Conservation (phyloP, 2,797 vertebrate species). For the Xiphophorus birchmanni region DNA sequence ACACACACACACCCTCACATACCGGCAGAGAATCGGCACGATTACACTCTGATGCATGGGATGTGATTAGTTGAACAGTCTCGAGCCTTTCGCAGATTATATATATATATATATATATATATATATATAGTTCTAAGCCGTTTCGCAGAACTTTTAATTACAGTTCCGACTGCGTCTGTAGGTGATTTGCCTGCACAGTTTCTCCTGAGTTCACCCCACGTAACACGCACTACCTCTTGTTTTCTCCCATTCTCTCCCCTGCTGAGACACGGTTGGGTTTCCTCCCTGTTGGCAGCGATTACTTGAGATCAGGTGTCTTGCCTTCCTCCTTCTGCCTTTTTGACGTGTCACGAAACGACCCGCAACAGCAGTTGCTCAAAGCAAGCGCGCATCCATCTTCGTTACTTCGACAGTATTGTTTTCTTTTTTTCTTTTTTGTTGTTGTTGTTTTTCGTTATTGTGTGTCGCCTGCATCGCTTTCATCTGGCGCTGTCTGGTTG, state of each 20-base stretch:
- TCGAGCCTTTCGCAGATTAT: background rate
- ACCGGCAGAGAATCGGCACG: conserved; percentile 17
- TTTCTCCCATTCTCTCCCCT: conserved; percentile 20
- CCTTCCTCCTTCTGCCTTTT: conserved; percentile 21
- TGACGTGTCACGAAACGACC: conserved; percentile 17
- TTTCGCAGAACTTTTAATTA: conserved; percentile 7
- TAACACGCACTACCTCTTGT: conserved; percentile 12
- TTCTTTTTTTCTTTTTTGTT: background rate
- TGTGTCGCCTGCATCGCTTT: conserved; percentile 1
- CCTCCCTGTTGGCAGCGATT: conserved; percentile 34
- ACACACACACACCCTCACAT: conserved; percentile 34
- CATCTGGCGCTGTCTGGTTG: conserved; percentile 11
- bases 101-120: too few species aligned
- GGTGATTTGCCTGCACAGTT: conserved; percentile 41
- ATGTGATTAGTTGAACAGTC: conserved; percentile 25
- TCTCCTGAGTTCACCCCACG: conserved; percentile 30
- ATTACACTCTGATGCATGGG: conserved; percentile 9
- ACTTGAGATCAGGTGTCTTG: conserved; percentile 33
- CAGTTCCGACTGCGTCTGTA: conserved; percentile 7
- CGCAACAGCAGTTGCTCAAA: conserved; percentile 12
- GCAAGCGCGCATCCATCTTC: conserved; percentile 1
- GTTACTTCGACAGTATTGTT: background rate
- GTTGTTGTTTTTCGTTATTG: background rate
- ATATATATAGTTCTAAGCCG: too few species aligned
- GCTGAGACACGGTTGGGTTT: conserved; percentile 25